Base-by-base conservation (phyloP, 2,113 vertebrate genomes). In the Laterallus jamaicensis region DNA sequence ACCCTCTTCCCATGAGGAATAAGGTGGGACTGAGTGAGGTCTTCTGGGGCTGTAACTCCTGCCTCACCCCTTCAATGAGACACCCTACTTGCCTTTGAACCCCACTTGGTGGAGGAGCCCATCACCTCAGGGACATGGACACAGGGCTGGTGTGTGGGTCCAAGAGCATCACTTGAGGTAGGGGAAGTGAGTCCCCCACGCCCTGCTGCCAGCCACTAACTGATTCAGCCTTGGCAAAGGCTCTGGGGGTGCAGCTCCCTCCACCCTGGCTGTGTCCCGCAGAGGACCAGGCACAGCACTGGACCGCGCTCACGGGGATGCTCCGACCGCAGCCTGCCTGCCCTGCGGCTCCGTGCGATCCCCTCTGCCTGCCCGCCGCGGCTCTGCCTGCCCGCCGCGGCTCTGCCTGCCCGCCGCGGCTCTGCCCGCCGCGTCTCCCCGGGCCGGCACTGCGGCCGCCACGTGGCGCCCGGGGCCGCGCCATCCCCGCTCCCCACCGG, bases 71-170 rank as follows among this genome's bases (percentile, higher is more conserved):
- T 14, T 26, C 28, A 4, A 50, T 6, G 7, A 31, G 40, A 4
- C 11, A 5, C 42, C 42, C 42, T 15, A 42, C 17, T 6, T n/a
- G 14, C 26, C 14, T 52, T 15, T 3, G 63, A 28, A 19, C 37
- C 28, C 5, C 2, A 1, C n/a, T 39, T 4, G 40, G 12, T 21
- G 29, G 44, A 40, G 52, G 29, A 52, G 28, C 60, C 37, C 44
- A 4, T 24, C 1, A 11, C 56, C 54, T 4, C 1, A 5, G 1
- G 4, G 21, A 9, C 5, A 5, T 2, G 26, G 19, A 29, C 15
- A 6, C 9, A 2, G 29, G 5, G 49, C 11, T 6, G 32, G 12
- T 15, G 69, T 29, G 4, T 0, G 17, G 40, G 47, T 25, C 66
- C 39, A 16, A 9, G 21, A 8, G 31, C 49, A n/a, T n/a, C 60